Conservation (phyloP, 2,113 vertebrate genomes). For the Galeopterus variegatus region DNA sequence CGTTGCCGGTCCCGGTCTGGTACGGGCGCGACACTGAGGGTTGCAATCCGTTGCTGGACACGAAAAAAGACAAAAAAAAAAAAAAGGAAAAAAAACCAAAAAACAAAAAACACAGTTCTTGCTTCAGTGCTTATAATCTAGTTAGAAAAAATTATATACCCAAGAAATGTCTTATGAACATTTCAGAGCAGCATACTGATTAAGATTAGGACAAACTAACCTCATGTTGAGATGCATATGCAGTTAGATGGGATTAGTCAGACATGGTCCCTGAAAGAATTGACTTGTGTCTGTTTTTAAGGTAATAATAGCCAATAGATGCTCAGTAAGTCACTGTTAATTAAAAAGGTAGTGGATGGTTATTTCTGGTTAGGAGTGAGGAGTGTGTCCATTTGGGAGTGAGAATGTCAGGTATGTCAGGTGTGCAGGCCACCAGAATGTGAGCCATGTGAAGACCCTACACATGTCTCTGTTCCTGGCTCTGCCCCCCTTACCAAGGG, state of each 20-base stretch:
- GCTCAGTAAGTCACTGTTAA: not conserved
- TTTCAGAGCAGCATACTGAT: not conserved
- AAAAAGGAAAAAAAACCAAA: not conserved
- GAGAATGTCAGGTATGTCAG: not conserved
- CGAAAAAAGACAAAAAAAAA: too few species aligned
- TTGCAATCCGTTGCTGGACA: too few species aligned
- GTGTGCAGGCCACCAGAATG: not conserved
- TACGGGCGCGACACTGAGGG: too few species aligned
- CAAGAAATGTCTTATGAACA: not conserved
- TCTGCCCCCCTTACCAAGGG: rapidly evolving
- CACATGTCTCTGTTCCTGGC: not conserved
- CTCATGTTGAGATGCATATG: not conserved
- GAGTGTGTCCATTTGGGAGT: not conserved
- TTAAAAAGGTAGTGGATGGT: not conserved
- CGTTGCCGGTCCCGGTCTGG: too few species aligned
- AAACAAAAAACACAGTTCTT: not conserved
- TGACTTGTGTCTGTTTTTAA: not conserved
- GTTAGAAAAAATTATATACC: not conserved
- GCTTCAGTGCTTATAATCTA: not conserved
- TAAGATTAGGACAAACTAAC: not conserved
- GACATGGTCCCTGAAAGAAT: not conserved
- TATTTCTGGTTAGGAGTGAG: not conserved
- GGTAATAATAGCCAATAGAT: not conserved
- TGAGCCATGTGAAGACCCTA: rapidly evolving
- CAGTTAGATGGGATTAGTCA: not conserved